Evolutionary conservation across 2,113 vertebrate genomes (phyloP).

Genomic region (Synodontis membranacea): DNA sequence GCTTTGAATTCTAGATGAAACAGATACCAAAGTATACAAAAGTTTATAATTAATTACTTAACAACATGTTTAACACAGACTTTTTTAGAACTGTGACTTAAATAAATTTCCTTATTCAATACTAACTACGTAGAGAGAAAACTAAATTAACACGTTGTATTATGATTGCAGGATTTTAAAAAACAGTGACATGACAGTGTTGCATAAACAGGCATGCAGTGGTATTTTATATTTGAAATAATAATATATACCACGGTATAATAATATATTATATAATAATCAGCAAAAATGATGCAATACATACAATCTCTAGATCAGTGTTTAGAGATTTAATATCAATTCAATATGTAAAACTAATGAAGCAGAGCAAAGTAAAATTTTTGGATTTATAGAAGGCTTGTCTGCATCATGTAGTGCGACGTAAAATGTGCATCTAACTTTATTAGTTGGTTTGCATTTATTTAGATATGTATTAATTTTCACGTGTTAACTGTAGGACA

Average conservation of each 20-base stretch:
- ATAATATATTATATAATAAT: background rate
- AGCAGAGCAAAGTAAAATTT: background rate
- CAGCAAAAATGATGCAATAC: background rate
- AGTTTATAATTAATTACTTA: background rate
- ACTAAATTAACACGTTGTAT: background rate
- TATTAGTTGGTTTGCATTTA: background rate
- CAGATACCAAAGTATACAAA: background rate
- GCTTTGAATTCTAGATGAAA: background rate
- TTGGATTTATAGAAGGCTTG: slow-evolving; percentile 7
- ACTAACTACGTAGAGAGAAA: background rate
- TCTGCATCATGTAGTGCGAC: background rate
- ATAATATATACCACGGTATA: too few relatives aligned
- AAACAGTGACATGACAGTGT: background rate
- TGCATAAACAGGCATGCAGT: background rate
- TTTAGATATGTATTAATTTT: slow-evolving; percentile 16
- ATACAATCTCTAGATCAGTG: background rate
- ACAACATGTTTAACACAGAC: background rate
- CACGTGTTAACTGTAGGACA: background rate
- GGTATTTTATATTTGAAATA: slow-evolving; percentile 3
- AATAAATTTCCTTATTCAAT: background rate
- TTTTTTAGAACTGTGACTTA: background rate
- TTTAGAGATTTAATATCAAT: too few relatives aligned
- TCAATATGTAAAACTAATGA: background rate
- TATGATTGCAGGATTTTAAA: background rate
- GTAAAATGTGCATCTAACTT: background rate